Evolutionary conservation across 2,888 invertebrate genomes (phyloP).

Genomic region (Latheticus oryzae): DNA sequence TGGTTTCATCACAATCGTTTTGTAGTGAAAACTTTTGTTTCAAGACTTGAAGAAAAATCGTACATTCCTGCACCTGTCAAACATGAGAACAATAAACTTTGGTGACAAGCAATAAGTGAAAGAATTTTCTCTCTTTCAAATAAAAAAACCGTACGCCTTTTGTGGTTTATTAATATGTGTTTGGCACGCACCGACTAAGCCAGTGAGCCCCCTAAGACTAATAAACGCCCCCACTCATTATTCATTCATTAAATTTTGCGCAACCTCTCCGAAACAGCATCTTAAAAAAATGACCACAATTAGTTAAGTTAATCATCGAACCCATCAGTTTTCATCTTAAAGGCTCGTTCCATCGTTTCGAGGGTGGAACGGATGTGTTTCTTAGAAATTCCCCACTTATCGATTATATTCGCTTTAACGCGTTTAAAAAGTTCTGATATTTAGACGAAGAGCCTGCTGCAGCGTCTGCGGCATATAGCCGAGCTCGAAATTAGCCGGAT

Average conservation of each 20-base stretch:
- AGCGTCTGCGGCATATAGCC: constrained; percentile 36
- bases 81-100: too few species aligned
- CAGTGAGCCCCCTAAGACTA: too few species aligned
- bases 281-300: constrained; percentile 23
- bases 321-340: constrained; percentile 14
- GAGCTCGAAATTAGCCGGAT: constrained; percentile 53
- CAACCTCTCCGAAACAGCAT: not conserved
- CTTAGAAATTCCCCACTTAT: constrained; percentile 44
- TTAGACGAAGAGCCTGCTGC: constrained; percentile 29
- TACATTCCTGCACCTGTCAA: too few species aligned
- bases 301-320: constrained; percentile 26
- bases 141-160: too few species aligned
- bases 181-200: constrained; percentile 5
- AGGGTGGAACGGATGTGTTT: constrained; percentile 28
- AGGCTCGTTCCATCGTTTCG: constrained; percentile 6
- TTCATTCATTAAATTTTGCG: constrained; percentile 23
- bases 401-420: constrained; percentile 45
- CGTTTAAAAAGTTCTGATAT: constrained; percentile 42
- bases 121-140: too few species aligned
- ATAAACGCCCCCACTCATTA: constrained; percentile 6
- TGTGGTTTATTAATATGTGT: constrained; percentile 16
- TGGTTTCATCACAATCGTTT: constrained; percentile 7
- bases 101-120: too few species aligned
- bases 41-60: too few species aligned
- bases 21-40: too few species aligned